Evolutionary conservation across 2,113 vertebrate genomes (phyloP), one percentile per base, ranked within the genome.

Genomic region (Myrmecophaga tridactyla): DNA sequence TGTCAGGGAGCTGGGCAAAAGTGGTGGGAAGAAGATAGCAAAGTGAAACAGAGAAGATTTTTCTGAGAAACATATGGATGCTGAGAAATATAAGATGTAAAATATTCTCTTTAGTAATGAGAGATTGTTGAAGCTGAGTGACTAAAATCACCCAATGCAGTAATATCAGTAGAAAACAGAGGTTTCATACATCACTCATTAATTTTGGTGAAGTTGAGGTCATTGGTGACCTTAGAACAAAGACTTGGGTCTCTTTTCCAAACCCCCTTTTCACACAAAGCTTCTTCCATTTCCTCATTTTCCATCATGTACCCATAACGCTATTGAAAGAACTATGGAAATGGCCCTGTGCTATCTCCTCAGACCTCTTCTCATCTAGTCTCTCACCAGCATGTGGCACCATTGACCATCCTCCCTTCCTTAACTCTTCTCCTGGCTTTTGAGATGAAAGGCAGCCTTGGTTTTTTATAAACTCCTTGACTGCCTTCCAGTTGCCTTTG

Each of bases 121-220:
- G 67, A 20, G 17, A 76, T 41, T 60, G 48, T 21, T 31, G 85
- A 84, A 34, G n/a, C 20, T 53, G 76, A 34, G 41, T 2, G 12
- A 34, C 46, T 15, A 20, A 17, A 80, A 67, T n/a, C n/a, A 9
- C 9, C 41, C 15, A 51, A 1, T 48, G 73, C 6, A 10, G n/a
- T 20, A 72, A 41, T 46, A 34, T 72, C 12, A 70, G 43, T 21
- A 34, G 73, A 69, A n/a, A 70, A 43, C 17, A 58, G 17, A 48
- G 39, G 43, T 9, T 15, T 4, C 3, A 77, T 4, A 15, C 1
- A 23, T 29, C 6, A 1, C 4, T 80, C 6, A 2, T 1, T 36
- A 60, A 1, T 23, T 63, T 80, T 76, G 81, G 70, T 12, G 27
- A 48, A 11, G 4, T 1, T 53, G 41, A 53, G 46, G 13, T 39